A percentile compares a stretch with the other conserved stretches of the same genome.
Conservation (phyloP, 1,140 invertebrate species). For the Caenorhabditis tropicalis region DNA sequence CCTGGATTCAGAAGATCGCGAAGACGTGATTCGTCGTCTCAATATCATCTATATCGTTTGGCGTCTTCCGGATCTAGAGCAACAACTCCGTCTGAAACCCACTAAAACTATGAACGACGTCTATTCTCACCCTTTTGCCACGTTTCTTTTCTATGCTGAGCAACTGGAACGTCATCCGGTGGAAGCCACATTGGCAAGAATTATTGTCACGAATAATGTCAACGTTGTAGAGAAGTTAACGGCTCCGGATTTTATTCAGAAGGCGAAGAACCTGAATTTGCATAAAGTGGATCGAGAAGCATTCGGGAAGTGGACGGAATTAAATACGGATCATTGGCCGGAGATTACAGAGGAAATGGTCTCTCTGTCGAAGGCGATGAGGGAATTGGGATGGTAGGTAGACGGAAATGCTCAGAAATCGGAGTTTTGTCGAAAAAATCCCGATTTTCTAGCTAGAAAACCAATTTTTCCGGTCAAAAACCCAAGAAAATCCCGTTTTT, state of each 20-base stretch:
- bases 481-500: too few species aligned
- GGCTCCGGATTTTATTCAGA: neutral
- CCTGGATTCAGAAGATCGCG: neutral
- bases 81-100: neutral
- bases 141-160: slow-evolving; percentile 3
- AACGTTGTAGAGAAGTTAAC: neutral
- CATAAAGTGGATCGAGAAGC: neutral
- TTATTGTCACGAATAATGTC: neutral
- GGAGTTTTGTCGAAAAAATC: too few species aligned
- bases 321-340: slow-evolving; percentile 26
- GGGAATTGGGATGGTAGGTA: neutral
- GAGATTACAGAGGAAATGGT: neutral
- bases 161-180: neutral
- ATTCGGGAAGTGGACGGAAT: neutral
- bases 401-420: too few species aligned
- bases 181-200: neutral
- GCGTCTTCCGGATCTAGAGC: neutral
- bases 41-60: slow-evolving; percentile 20
- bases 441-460: too few species aligned
- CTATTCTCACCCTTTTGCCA: neutral
- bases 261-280: neutral
- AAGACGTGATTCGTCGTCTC: neutral
- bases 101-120: neutral
- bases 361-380: neutral
- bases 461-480: too few species aligned